Conservation (phyloP, 2,888 invertebrate genomes). For the Tenodera sinensis region DNA sequence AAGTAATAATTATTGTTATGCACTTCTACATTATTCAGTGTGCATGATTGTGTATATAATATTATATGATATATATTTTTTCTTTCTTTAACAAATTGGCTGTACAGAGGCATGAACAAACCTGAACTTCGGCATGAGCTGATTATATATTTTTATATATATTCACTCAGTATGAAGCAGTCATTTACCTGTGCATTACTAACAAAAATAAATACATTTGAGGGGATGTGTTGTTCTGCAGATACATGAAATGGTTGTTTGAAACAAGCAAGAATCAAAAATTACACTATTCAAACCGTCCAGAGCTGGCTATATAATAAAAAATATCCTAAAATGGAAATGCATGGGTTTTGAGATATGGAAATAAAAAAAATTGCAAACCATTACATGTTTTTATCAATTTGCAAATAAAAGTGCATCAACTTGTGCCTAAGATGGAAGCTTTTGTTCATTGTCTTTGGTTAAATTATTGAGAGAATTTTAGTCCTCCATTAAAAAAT, state of each 20-base stretch:
- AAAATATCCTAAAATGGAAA: background rate
- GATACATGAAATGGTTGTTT: background rate
- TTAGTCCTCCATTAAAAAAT: slow-evolving; percentile 1
- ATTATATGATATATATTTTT: background rate
- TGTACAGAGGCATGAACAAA: background rate
- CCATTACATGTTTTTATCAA: background rate
- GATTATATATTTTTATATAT: slow-evolving; percentile 12
- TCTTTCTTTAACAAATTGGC: background rate
- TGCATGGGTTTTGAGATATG: background rate
- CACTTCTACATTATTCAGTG: slow-evolving; percentile 4
- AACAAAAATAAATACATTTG: background rate
- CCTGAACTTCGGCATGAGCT: background rate
- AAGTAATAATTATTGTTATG: slow-evolving; percentile 18
- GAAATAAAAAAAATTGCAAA: background rate
- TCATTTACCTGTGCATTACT: background rate
- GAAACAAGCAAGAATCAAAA: background rate
- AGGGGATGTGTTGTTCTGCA: background rate
- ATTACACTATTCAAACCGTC: slow-evolving; percentile 17
- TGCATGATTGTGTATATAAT: slow-evolving; percentile 11
- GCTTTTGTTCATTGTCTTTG: slow-evolving; percentile 14
- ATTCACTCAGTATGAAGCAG: background rate
- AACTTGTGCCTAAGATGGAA: background rate
- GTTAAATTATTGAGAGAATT: slow-evolving; percentile 2
- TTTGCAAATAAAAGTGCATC: background rate
- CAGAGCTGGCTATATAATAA: slow-evolving; percentile 1